A percentile compares a stretch with the other conserved stretches of the same genome.
phyloP scores from a whole-genome alignment of 2,113 vertebrate species.

The Empidonax alnorum region DNA sequence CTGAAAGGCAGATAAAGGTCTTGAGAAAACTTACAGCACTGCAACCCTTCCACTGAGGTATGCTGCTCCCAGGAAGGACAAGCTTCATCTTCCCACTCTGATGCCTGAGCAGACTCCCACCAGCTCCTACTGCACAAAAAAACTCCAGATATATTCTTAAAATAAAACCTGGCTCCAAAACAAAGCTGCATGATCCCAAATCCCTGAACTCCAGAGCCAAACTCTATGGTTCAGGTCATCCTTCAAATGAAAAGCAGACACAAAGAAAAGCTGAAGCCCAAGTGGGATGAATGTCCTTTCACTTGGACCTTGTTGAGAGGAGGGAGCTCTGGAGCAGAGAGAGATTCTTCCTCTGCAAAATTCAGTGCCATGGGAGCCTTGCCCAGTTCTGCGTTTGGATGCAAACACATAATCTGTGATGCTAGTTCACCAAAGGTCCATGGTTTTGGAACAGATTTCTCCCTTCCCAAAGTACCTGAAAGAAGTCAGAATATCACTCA shows the following conservation, averaged over 20 bases:
- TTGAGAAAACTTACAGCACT: background rate
- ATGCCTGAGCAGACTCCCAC: background rate
- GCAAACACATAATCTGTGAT: background rate
- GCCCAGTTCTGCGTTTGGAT: background rate
- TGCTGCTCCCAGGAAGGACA: background rate
- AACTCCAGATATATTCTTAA: background rate
- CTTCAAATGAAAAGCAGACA: background rate
- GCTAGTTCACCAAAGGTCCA: background rate
- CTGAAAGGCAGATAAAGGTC: background rate
- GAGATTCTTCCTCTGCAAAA: background rate
- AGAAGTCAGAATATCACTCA: background rate
- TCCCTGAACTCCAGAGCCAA: background rate
- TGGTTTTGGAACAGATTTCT: background rate
- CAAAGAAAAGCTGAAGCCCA: too few species aligned
- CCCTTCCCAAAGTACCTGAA: background rate
- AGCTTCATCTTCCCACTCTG: background rate
- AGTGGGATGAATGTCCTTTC: background rate
- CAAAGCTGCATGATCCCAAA: background rate
- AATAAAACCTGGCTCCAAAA: conserved; percentile 10
- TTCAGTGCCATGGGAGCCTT: background rate
- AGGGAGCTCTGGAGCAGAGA: background rate
- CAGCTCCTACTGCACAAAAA: background rate
- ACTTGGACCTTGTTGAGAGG: background rate
- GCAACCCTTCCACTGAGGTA: fast-evolving
- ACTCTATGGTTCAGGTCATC: background rate